Evolutionary conservation across 2,113 vertebrate genomes (phyloP).

Genomic region (Pristiophorus japonicus): DNA sequence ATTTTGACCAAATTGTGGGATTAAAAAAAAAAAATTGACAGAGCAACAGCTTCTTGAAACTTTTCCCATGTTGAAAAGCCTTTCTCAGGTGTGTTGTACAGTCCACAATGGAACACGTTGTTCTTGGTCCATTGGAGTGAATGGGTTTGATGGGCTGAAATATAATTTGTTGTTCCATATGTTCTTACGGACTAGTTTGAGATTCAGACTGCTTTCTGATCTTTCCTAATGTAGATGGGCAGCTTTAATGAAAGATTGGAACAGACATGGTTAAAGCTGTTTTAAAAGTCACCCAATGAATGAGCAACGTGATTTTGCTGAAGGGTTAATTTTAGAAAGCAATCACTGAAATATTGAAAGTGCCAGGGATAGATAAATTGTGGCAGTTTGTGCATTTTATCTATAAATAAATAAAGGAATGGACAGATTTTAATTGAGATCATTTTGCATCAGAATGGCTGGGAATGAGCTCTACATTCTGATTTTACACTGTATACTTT

Average conservation of each 20-base stretch:
- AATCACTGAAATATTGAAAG: not conserved
- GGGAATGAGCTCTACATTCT: not conserved
- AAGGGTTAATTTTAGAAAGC: slow-evolving; percentile 14
- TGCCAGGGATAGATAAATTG: slow-evolving; percentile 2
- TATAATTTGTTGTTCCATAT: not conserved
- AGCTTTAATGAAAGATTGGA: not conserved
- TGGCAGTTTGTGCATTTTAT: not conserved
- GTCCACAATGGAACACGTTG: not conserved
- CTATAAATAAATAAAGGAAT: slow-evolving; percentile 19
- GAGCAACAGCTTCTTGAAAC: not conserved
- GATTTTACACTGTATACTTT: not conserved
- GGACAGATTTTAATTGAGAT: slow-evolving; percentile 11
- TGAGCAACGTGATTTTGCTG: not conserved
- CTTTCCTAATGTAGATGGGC: not conserved
- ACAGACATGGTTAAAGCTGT: not conserved
- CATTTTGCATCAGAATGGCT: slow-evolving; percentile 7
- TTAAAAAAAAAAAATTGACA: not conserved
- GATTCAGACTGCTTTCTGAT: not conserved
- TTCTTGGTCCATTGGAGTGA: not conserved
- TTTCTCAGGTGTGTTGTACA: not conserved
- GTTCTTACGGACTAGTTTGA: not conserved
- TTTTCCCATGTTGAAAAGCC: not conserved
- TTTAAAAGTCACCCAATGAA: not conserved
- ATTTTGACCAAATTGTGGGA: not conserved
- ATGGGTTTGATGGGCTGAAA: not conserved